Percentiles rank a stretch among this genome's conserved stretches.
Conservation (phyloP, 2,888 invertebrate species). For the Chymomyza fuscimana region DNA sequence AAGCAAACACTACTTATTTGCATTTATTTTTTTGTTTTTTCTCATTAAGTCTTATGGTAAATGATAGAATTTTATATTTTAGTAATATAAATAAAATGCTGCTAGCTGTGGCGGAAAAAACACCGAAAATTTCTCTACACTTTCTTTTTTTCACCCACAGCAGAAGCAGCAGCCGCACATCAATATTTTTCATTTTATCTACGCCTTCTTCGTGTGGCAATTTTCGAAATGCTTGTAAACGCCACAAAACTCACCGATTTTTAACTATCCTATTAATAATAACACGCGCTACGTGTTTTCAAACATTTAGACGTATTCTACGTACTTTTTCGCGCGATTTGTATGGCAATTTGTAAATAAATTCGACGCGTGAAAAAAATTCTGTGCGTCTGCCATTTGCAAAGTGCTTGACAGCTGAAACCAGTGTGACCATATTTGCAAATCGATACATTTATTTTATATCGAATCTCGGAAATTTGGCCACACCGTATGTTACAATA, state of each 20-base stretch:
- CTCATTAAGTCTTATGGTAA: constrained; percentile 11
- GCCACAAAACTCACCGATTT: constrained; percentile 74
- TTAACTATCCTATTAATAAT: constrained; percentile 64
- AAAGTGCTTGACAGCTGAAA: constrained; percentile 47
- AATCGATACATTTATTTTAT: constrained; percentile 17
- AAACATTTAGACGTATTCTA: constrained; percentile 66
- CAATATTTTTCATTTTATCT: constrained; percentile 60
- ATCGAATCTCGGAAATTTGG: background rate
- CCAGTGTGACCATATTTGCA: constrained; percentile 38
- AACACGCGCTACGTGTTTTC: constrained; percentile 69
- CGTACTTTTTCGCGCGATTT: constrained; percentile 56
- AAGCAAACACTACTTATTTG: constrained; percentile 27
- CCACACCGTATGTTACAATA: background rate
- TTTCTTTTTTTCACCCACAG: constrained; percentile 68
- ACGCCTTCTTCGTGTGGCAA: constrained; percentile 50
- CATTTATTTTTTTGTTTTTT: constrained; percentile 11
- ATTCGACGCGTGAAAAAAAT: constrained; percentile 54
- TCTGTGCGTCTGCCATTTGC: constrained; percentile 50
- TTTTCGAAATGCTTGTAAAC: constrained; percentile 50
- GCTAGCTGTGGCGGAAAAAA: constrained; percentile 33
- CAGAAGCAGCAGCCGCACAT: constrained; percentile 51
- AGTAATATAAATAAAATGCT: constrained; percentile 55
- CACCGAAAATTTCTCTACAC: constrained; percentile 78
- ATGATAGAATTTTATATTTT: constrained; percentile 8
- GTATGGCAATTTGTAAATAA: constrained; percentile 44